Evolutionary conservation across 2,113 vertebrate genomes (phyloP).

Genomic region (Heloderma charlesbogerti): DNA sequence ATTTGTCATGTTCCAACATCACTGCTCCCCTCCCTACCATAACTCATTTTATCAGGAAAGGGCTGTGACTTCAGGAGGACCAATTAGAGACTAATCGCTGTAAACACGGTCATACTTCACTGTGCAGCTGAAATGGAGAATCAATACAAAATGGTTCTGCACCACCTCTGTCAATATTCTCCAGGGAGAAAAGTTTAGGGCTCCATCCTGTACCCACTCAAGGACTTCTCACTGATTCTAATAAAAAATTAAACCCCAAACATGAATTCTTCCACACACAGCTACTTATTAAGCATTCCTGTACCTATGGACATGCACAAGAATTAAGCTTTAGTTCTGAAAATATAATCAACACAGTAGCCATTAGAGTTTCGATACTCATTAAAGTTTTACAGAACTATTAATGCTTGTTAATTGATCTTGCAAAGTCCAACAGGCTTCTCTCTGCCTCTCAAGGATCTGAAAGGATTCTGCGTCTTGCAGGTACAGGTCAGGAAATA

Average conservation of each 20-base stretch:
- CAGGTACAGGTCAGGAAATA: background rate
- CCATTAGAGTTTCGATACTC: background rate
- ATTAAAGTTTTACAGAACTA: background rate
- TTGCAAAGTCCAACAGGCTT: background rate
- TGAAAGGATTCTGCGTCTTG: background rate
- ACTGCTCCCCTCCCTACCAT: background rate
- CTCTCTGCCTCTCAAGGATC: background rate
- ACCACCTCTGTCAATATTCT: background rate
- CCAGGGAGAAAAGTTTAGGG: background rate
- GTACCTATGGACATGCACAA: background rate
- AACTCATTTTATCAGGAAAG: slow-evolving; percentile 27
- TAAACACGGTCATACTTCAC: slow-evolving; percentile 10
- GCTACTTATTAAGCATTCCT: background rate
- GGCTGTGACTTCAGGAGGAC: slow-evolving; percentile 2
- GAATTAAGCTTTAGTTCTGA: background rate
- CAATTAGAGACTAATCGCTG: slow-evolving; percentile 28
- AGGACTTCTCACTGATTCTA: slow-evolving; percentile 3
- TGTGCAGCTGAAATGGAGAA: slow-evolving; percentile 2
- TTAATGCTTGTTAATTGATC: slow-evolving; percentile 3
- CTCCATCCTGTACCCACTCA: background rate
- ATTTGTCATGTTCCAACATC: slow-evolving; percentile 6
- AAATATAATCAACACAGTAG: background rate
- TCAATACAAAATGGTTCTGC: slow-evolving; percentile 19
- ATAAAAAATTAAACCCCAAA: background rate
- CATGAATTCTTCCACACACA: background rate